Base-by-base conservation (phyloP, 1,140 invertebrate genomes). In the Drosophila subobscura region DNA sequence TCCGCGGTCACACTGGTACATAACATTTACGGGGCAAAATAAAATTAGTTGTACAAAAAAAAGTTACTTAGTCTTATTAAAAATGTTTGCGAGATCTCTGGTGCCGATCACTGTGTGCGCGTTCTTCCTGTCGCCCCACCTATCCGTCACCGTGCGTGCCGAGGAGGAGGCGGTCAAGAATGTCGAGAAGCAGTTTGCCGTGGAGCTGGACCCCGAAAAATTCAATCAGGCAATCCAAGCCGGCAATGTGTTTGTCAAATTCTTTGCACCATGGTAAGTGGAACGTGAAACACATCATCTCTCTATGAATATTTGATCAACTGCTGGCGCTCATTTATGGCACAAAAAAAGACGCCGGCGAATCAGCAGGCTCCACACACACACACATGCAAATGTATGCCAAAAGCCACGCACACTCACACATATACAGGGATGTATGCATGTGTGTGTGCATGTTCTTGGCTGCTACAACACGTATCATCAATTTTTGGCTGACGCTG, bases 181-280 rank as follows among this genome's bases (percentile, higher is more conserved):
- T 42, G 46, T 49, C 6, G 77, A 86, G 10, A 86, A 78, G 47
- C 78, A 83, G 54, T 83, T 83, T 25, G 64, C 83, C 10, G 57
- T 88, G 20, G 83, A 88, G 27, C 27, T 88, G 50, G 49, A 77
- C 58, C 72, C 94, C 22, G 94, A 94, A 3, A 95, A 91, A 64
- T 97, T 97, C 77, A 92, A 95, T 47, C 90, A 94, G 44, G 93
- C 92, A 61, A 93, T 97, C 16, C 91, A 93, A 37, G 93, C 93
- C 71, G 95, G 94, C 41, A 86, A 95, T 40, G 94, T 94, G 1
- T 96, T 96, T 80, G 93, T 96, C 4, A 95, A 96, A 90, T 96
- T 96, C 85, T 96, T 94, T 90, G 95, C 95, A n/a, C 95, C 95
- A 7, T 96, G 95, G 95, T 94, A 91, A 92, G 66, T 68, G 23